Base-by-base conservation (phyloP, 2,888 invertebrate genomes). In the Taphrorychus bicolor region DNA sequence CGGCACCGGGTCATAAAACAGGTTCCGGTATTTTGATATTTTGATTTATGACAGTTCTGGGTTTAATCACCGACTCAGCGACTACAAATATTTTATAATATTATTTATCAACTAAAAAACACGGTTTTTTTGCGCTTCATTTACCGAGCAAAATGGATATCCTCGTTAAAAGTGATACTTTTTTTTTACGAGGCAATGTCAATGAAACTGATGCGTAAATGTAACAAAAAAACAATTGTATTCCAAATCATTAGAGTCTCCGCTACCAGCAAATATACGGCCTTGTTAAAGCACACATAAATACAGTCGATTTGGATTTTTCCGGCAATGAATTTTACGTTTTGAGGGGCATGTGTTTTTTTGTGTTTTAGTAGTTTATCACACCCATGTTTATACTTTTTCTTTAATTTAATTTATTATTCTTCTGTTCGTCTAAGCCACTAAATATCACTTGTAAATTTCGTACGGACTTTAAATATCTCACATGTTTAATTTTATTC, bases 11-110 rank as follows among this genome's bases (percentile, higher is more conserved):
- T 48, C 49, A 63, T 63, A 63, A 63, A 63, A 63, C 56, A 63
- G 42, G 48, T 63, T 63, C 45, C 54, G 56, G 62, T 63, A 57
- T 56, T 63, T 56, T 63, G 57, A 63, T 56, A 49, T 63, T 24
- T 63, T 32, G 32, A 2, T 32, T 9, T 3, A 3, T 32, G 7
- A 32, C 9, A 32, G 32, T 3, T 32, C 1, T 3, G 32, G 32
- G 32, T 32, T 32, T 32, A 32, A 32, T 32, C 11, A 32, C 32
- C 3, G 3, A 1, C 11, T n/a, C n/a, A n/a, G n/a, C 32, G 3
- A 11, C 11, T 3, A 3, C 1, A 32, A 7, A 1, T 32, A 32
- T 32, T 9, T 32, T 32, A 1, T 9, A 3, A 32, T 3, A 32
- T 32, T 32, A 32, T 9, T 32, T 32, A 32, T 32, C 32, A 11